Conservation (phyloP, 1,140 invertebrate genomes). For the Pomacea maculata region DNA sequence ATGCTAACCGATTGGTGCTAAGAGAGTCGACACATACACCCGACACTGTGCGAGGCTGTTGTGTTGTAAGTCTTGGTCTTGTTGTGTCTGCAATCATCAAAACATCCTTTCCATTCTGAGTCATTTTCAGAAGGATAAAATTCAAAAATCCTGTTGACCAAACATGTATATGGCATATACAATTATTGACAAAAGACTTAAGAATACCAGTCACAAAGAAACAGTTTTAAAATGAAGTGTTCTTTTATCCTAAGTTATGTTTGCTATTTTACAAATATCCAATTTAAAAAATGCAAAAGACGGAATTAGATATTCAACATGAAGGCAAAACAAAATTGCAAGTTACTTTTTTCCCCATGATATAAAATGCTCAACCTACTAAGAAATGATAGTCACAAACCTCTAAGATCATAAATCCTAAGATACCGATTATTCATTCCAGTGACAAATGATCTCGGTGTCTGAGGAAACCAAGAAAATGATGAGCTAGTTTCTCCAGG, state of each 20-base stretch:
- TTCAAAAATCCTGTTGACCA: no score
- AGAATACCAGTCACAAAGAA: no score
- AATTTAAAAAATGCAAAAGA: neutral
- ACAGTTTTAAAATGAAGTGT: no score
- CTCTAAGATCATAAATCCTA: conserved; percentile 90
- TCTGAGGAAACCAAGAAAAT: conserved; percentile 83
- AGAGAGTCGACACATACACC: conserved; percentile 82
- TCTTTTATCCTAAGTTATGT: no score
- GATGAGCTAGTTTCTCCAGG: conserved; percentile 85
- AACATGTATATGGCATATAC: no score
- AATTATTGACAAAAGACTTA: no score
- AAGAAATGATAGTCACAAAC: conserved; percentile 65
- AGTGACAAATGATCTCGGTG: conserved; percentile 78
- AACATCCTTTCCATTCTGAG: neutral
- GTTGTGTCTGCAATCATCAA: conserved; percentile 52
- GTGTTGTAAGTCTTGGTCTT: conserved; percentile 76
- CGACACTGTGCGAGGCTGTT: conserved; percentile 85
- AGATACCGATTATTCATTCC: conserved; percentile 90
- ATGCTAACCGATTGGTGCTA: conserved; percentile 82
- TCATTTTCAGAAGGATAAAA: no score
- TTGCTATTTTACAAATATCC: no score
- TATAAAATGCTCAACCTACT: no score
- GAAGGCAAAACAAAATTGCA: neutral
- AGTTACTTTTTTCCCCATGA: no score
- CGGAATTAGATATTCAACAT: neutral